Base-by-base conservation (phyloP, 2,797 vertebrate species). In the Selene dorsalis region DNA sequence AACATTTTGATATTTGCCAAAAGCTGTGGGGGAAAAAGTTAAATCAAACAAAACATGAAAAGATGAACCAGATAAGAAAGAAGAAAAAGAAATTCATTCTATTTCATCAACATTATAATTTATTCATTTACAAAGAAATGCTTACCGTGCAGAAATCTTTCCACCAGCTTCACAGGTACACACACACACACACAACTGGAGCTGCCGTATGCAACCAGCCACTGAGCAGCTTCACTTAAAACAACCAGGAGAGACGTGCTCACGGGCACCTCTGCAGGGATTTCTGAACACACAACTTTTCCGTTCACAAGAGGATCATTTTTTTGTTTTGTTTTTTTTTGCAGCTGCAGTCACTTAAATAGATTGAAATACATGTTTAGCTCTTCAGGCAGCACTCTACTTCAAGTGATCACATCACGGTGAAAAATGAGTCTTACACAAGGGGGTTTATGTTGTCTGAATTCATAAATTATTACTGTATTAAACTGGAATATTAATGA, bases 171-270 rank as follows among this genome's bases (percentile, higher is more conserved):
- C 45, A 32, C 28, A 24, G n/a, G 41, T 17, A 50, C 66, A 66
- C 67, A 65, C 48, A 60, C 67, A 48, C 67, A 10, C 67, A 10
- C 65, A 77, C 77, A 86, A 78, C 79, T 84, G 79, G 38, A 73
- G 69, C 73, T 10, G n/a, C 11, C 24, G 24, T 41, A 64, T 70
- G 35, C 35, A 70, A 41, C 24, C 52, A 83, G 18, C 1, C 38
- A 67, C 55, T 76, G 48, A 79, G 43, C 56, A 59, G 50, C 73
- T 60, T 35, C 39, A 60, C 16, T 9, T 41, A 53, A 70, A 26
- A 20, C 11, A 39, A 26, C 32, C 52, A 82, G 32, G 12, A 39
- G 17, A 11, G 35, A 24, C 22, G 10, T 16, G 28, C 24, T 82
- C 60, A 85, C 17, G 79, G 52, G 39, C 60, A 68, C 39, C 38